Percentiles rank a stretch among this genome's conserved stretches.
Conservation (phyloP, 2,888 invertebrate genomes). For the Furcula furcula region DNA sequence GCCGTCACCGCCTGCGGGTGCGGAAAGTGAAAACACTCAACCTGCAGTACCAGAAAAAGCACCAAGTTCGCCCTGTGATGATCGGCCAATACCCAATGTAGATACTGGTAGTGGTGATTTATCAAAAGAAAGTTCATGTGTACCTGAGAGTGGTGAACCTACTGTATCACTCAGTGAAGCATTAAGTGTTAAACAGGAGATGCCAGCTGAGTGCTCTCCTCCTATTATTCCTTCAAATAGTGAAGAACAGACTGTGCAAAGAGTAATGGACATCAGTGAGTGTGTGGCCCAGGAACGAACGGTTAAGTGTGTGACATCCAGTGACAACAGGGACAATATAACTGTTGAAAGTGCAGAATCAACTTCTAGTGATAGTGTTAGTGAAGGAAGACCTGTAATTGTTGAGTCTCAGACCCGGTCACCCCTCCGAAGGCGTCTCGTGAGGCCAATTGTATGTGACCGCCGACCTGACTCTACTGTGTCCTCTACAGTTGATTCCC, state of each 20-base stretch:
- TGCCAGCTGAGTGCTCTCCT: conserved; percentile 14
- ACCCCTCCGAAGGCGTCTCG: conserved; percentile 61
- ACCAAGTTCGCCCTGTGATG: conserved; percentile 21
- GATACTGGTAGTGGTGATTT: conserved; percentile 34
- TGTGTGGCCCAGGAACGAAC: conserved; percentile 61
- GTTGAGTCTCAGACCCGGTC: conserved; percentile 52
- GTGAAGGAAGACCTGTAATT: conserved; percentile 49
- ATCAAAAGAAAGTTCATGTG: conserved; percentile 36
- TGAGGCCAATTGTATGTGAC: conserved; percentile 63
- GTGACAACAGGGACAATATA: conserved; percentile 69
- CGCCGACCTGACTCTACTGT: conserved; percentile 73
- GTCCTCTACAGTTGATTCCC: conserved; percentile 70
- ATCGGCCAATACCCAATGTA: conserved; percentile 14
- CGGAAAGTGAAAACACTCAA: conserved; percentile 35
- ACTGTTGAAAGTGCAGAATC: conserved; percentile 74
- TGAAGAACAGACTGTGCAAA: conserved; percentile 52
- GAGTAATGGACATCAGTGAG: conserved; percentile 47
- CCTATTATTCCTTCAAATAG: conserved; percentile 52
- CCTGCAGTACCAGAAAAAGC: conserved; percentile 7
- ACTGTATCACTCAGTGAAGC: conserved; percentile 15
- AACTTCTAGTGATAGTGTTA: conserved; percentile 73
- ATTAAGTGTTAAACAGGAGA: conserved; percentile 19
- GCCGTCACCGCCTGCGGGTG: conserved; percentile 35
- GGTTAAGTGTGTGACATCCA: conserved; percentile 69
- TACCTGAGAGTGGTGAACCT: conserved; percentile 10